phyloP scores from a whole-genome alignment of 2,113 vertebrate genomes.

The Noctilio leporinus region DNA sequence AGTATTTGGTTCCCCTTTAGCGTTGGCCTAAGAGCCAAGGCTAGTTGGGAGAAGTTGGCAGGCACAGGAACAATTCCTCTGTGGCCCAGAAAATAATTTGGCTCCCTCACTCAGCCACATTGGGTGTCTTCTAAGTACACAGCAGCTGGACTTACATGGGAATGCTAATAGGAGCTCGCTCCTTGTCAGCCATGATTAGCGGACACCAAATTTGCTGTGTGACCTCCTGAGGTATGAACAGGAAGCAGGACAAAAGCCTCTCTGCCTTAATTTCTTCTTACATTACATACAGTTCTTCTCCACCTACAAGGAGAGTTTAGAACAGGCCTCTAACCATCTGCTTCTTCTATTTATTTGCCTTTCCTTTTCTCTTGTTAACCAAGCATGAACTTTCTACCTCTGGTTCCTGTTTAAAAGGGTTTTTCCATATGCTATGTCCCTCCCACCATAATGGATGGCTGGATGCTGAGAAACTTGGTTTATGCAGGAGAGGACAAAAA shows the following conservation, averaged over 20 bases:
- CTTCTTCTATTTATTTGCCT: neutral
- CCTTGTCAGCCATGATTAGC: neutral
- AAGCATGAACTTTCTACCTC: neutral
- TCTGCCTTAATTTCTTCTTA: neutral
- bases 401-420: neutral
- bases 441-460: neutral
- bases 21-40: neutral
- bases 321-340: neutral
- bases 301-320: neutral
- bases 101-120: rapidly evolving
- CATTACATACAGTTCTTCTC: neutral
- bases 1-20: neutral
- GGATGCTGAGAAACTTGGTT: neutral
- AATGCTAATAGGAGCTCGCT: neutral
- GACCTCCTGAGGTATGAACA: neutral
- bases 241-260: neutral
- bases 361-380: neutral
- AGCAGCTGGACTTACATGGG: neutral
- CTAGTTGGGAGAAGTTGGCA: neutral
- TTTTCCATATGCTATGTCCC: neutral
- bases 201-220: neutral
- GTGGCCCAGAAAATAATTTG: neutral
- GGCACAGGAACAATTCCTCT: neutral
- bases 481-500: neutral
- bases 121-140: neutral